phyloP scores from a whole-genome alignment of 2,113 vertebrate genomes.

The Theropithecus gelada region DNA sequence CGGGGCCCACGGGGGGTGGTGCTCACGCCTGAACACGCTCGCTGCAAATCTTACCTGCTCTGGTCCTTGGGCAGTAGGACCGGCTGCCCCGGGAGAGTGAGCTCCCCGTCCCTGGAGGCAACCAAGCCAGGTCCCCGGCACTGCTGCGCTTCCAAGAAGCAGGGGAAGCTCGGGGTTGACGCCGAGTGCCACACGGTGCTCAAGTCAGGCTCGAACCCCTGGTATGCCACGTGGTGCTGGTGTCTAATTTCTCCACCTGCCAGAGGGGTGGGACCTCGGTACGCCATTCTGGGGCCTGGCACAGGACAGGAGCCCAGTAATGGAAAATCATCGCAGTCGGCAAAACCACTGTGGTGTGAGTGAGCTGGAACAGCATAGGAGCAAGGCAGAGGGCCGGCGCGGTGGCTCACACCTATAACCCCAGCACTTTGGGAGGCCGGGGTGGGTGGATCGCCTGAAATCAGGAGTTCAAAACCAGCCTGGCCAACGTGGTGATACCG shows the following conservation, averaged over 20 bases:
- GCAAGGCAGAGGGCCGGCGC: no score
- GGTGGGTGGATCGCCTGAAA: no score
- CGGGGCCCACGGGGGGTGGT: not conserved
- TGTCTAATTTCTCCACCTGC: not conserved
- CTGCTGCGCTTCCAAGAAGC: not conserved
- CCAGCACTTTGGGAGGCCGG: no score
- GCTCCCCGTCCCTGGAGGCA: not conserved
- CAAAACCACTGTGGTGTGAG: not conserved
- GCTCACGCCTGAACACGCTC: not conserved
- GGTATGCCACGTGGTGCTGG: rapidly evolving
- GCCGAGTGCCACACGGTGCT: not conserved
- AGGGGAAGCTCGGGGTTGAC: not conserved
- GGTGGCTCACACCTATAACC: no score
- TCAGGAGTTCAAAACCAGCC: no score
- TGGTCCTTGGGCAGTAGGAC: not conserved
- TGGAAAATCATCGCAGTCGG: no score
- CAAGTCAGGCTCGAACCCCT: not conserved
- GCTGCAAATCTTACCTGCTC: not conserved
- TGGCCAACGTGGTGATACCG: no score
- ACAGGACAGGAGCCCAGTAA: no score
- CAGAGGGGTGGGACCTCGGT: not conserved
- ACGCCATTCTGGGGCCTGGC: not conserved
- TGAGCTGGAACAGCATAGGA: not conserved
- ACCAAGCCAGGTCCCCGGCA: not conserved
- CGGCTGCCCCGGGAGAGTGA: not conserved